Evolutionary conservation across 1,140 invertebrate genomes (phyloP).

Genomic region (Chelonus insularis): DNA sequence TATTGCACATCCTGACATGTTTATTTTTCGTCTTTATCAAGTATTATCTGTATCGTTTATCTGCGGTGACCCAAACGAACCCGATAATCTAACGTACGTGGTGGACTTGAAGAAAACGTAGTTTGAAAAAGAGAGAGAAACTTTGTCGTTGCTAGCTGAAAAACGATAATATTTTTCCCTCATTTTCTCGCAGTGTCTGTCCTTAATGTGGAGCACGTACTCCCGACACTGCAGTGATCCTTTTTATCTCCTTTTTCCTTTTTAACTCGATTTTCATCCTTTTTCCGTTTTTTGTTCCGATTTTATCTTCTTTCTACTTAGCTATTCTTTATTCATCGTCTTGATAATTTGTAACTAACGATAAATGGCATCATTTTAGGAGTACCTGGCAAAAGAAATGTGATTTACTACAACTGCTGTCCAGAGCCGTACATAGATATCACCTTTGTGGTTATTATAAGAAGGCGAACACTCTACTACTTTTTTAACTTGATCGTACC

Average conservation of each 20-base stretch:
- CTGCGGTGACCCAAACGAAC: conserved; percentile 17
- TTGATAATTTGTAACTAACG: conserved; percentile 4
- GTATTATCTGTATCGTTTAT: conserved; percentile 10
- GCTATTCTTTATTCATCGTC: not conserved
- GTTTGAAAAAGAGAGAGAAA: conserved; percentile 22
- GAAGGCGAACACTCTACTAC: conserved; percentile 96
- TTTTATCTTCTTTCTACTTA: too few relatives aligned
- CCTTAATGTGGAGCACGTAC: not conserved
- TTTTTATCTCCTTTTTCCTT: not conserved
- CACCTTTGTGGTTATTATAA: conserved; percentile 95
- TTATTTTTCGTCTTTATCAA: not conserved
- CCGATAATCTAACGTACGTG: conserved; percentile 30
- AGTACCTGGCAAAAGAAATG: conserved; percentile 84
- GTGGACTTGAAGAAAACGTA: conserved; percentile 20
- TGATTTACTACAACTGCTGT: conserved; percentile 80
- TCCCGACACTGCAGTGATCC: not conserved
- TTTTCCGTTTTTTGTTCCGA: too few relatives aligned
- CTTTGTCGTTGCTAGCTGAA: conserved; percentile 13
- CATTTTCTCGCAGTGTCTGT: not conserved
- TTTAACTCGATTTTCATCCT: too few relatives aligned
- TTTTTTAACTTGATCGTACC: conserved; percentile 99
- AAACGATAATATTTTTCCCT: conserved; percentile 22
- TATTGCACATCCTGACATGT: not conserved
- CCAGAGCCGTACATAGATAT: conserved; percentile 96
- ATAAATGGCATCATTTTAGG: conserved; percentile 60